phyloP scores from a whole-genome alignment of 2,113 vertebrate species.

The human region DNA sequence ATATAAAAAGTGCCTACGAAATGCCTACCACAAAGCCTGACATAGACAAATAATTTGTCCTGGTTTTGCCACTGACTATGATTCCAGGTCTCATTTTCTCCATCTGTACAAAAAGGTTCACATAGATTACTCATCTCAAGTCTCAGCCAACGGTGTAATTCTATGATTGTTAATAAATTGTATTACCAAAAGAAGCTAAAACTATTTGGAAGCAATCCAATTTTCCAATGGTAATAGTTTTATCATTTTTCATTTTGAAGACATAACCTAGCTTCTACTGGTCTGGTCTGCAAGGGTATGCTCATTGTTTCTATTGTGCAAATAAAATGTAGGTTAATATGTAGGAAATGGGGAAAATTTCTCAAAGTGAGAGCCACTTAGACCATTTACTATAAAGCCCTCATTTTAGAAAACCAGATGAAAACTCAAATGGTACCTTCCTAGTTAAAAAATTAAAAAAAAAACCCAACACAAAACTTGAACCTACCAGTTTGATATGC shows the following conservation, averaged over 20 bases:
- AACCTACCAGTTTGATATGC: slow-evolving; percentile 85
- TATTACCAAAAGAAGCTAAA: background rate
- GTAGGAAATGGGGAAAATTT: background rate
- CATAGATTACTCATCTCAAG: background rate
- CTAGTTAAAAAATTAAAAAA: background rate
- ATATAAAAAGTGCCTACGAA: background rate
- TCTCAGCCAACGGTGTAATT: background rate
- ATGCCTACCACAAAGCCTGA: background rate
- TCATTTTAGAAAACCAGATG: background rate
- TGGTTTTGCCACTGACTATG: background rate
- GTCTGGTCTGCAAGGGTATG: background rate
- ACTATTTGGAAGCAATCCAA: background rate
- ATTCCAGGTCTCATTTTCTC: background rate
- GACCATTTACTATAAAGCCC: background rate
- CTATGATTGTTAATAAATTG: background rate
- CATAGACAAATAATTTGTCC: background rate
- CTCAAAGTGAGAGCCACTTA: background rate
- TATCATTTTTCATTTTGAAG: background rate
- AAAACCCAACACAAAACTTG: background rate
- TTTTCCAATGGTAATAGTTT: background rate
- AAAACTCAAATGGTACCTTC: background rate
- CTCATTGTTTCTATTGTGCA: background rate
- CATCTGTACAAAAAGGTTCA: background rate
- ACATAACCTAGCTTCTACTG: background rate
- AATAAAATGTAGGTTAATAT: background rate